These are phyloP conservation scores for Zoanthus gigantus DNA, from an alignment of 92 coral and sea anemone genomes.

Conservation along the genomic window DNA sequence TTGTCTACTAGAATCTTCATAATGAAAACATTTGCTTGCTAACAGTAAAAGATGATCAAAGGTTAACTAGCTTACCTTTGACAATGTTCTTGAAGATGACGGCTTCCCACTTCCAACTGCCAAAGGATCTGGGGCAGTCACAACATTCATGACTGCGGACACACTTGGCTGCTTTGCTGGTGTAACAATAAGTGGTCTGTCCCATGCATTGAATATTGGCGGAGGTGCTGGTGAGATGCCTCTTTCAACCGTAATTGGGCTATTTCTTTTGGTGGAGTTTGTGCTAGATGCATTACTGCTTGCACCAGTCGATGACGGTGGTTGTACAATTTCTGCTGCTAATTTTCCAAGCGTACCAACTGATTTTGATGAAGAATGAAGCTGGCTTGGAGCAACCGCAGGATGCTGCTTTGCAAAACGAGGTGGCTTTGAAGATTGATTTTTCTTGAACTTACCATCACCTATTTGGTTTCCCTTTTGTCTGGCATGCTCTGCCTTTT, in stretches of 20 bases:
- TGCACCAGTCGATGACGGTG: conserved; percentile 58
- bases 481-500: conserved; percentile 68
- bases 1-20: not conserved
- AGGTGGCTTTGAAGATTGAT: conserved; percentile 87
- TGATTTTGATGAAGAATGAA: conserved; percentile 62
- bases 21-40: not conserved
- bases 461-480: conserved; percentile 68
- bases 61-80: conserved; percentile 50
- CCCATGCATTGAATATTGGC: conserved; percentile 97
- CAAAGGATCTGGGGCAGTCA: conserved; percentile 90
- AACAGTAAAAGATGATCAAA: not conserved
- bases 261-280: conserved; percentile 88
- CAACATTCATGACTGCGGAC: conserved; percentile 58
- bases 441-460: conserved; percentile 70
- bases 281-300: conserved; percentile 85
- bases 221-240: conserved; percentile 88
- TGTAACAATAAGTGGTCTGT: conserved; percentile 89
- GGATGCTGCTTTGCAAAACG: conserved; percentile 91
- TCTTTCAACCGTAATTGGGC: conserved; percentile 91
- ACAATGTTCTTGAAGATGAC: conserved; percentile 64
- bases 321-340: conserved; percentile 70
- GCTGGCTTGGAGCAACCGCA: conserved; percentile 55
- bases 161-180: conserved; percentile 91
- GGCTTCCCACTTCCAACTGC: conserved; percentile 99
- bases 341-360: conserved; percentile 68